Evolutionary conservation across 2,888 invertebrate genomes (phyloP).

Genomic region (Achlya flavicornis): DNA sequence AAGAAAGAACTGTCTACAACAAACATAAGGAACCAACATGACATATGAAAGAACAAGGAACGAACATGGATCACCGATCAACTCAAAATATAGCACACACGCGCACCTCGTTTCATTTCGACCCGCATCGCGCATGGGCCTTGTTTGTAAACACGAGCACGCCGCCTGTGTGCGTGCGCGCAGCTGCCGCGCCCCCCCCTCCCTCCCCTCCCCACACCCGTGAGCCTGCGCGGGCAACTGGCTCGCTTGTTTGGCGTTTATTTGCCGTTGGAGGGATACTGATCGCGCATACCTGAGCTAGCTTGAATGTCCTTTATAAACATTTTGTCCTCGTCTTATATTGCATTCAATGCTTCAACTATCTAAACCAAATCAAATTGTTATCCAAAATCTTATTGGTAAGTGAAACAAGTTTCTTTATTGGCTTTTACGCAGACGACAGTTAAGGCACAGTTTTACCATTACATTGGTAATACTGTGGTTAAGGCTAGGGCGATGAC

Average conservation of each 20-base stretch:
- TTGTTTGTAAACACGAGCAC: constrained; percentile 44
- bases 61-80: background rate
- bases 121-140: constrained; percentile 17
- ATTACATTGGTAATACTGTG: no score
- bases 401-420: constrained; percentile 23
- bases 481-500: constrained; percentile 46
- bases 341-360: background rate
- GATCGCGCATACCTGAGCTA: constrained; percentile 1
- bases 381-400: background rate
- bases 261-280: constrained; percentile 7
- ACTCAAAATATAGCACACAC: constrained; percentile 15
- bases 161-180: constrained; percentile 49
- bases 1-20: background rate
- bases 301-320: background rate
- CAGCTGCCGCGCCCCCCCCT: constrained; percentile 48
- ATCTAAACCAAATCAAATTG: constrained; percentile 1
- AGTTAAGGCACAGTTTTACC: no score
- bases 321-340: constrained; percentile 11
- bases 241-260: constrained; percentile 1
- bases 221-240: constrained; percentile 11
- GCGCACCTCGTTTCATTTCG: constrained; percentile 10
- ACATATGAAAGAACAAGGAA: background rate
- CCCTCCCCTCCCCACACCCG: constrained; percentile 17
- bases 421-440: constrained; percentile 30
- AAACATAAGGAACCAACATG: background rate